Evolutionary conservation across 2,113 vertebrate genomes (phyloP), one percentile per base, ranked within the genome.

Genomic region (Poecilia latipinna): DNA sequence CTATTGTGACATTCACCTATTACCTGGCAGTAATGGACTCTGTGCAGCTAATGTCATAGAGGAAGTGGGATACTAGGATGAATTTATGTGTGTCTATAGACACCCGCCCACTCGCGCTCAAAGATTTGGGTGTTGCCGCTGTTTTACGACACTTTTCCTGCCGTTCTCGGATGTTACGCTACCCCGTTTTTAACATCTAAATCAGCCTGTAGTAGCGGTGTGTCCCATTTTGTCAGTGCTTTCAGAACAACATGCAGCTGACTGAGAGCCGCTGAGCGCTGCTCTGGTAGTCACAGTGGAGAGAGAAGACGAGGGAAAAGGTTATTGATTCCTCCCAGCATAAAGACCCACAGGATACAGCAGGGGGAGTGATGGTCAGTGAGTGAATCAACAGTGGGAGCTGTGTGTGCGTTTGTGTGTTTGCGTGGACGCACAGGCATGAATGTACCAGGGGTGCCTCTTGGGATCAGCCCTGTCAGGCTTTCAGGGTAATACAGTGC

Each of bases 11-110:
- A 91, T 93, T 92, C 86, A 88, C 64, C 88, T 86, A 92, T 93
- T 90, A 94, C 91, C 88, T 92, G 89, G 88, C 87, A 91, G 92
- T 94, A 94, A 94, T 94, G 90, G 91, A 91, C 82, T 91, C 83
- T 89, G 86, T 82, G 84, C 71, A 64, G 80, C 86, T 91, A 86
- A 91, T 92, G 87, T 84, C 80, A 88, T 79, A 62, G 74, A 66
- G 76, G 48, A 71, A 82, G 73, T 19, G 77, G 77, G 86, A 88
- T 75, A 87, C 68, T 79, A 77, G 39, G 75, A 64, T 67, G 51
- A 29, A 57, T 82, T 31, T 75, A 72, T 71, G 83, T 80, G 70
- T 70, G 48, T 65, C 28, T 64, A 24, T 31, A 64, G 24, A 60
- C 22, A 71, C 35, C 28, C 12, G 19, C 48, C 17, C 37, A 70